Evolutionary conservation across 2,888 invertebrate genomes (phyloP).

Genomic region (Folsomia candida): DNA sequence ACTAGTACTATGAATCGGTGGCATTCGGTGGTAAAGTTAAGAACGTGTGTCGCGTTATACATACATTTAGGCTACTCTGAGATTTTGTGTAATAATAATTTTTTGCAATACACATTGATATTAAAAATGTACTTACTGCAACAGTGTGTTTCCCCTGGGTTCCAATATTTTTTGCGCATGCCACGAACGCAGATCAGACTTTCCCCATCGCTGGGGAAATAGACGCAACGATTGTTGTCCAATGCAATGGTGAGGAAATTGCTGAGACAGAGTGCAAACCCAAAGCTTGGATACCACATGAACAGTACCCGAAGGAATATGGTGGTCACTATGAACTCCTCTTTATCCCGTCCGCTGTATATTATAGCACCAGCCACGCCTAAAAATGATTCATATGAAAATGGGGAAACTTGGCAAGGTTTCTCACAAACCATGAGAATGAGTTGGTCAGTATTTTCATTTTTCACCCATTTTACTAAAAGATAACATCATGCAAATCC

Average conservation of each 20-base stretch:
- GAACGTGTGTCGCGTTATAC: too few species aligned
- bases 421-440: too few species aligned
- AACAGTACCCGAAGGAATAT: neutral
- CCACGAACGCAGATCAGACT: neutral
- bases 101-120: too few species aligned
- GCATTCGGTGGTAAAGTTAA: too few species aligned
- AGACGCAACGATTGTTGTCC: neutral
- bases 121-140: too few species aligned
- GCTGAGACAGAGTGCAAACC: neutral
- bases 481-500: too few species aligned
- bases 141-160: neutral
- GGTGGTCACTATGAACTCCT: neutral
- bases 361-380: neutral
- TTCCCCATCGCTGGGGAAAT: neutral
- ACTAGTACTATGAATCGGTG: too few species aligned
- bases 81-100: too few species aligned
- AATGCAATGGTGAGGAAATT: neutral
- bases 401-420: too few species aligned
- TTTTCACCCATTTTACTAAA: too few species aligned
- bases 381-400: neutral
- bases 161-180: neutral
- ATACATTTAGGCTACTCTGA: too few species aligned
- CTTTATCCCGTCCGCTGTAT: neutral
- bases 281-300: neutral
- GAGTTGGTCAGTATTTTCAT: too few species aligned